These are phyloP conservation scores for Leptonema lineaticorne DNA, from an alignment of 1,140 invertebrate species.

Conservation along the genomic window DNA sequence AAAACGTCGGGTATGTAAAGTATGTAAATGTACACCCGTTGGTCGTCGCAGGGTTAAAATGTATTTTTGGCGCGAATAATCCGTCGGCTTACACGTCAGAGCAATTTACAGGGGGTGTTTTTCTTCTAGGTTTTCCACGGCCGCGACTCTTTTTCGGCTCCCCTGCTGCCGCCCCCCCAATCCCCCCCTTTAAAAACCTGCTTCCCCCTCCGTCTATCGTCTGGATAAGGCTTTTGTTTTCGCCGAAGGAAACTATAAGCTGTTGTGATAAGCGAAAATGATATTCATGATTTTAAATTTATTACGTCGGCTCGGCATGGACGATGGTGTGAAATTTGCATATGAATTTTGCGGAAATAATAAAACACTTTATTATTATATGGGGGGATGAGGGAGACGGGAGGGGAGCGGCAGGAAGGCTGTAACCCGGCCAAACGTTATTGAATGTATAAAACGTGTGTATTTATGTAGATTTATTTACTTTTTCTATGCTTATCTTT, in stretches of 20 bases:
- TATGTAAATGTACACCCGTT: not conserved
- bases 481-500: too few relatives aligned
- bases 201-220: too few relatives aligned
- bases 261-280: conserved; percentile 13
- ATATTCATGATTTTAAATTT: conserved; percentile 20
- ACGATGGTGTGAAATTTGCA: not conserved
- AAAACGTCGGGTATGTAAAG: not conserved
- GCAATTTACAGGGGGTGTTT: not conserved
- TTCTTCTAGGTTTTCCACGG: not conserved
- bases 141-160: too few relatives aligned
- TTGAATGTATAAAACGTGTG: too few relatives aligned
- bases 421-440: too few relatives aligned
- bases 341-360: conserved; percentile 9
- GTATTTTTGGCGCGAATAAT: not conserved
- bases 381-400: too few relatives aligned
- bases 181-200: too few relatives aligned
- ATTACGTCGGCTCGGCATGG: not conserved
- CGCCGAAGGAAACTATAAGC: conserved; percentile 1
- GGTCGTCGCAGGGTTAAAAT: not conserved
- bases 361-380: conserved; percentile 9
- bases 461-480: too few relatives aligned
- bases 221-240: not conserved
- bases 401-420: too few relatives aligned
- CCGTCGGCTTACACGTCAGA: not conserved
- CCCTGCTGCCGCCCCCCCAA: too few relatives aligned